Percentiles rank a stretch among this genome's conserved stretches.
Conservation (phyloP, 2,888 invertebrate genomes). For the Psylliodes chrysocephalus region DNA sequence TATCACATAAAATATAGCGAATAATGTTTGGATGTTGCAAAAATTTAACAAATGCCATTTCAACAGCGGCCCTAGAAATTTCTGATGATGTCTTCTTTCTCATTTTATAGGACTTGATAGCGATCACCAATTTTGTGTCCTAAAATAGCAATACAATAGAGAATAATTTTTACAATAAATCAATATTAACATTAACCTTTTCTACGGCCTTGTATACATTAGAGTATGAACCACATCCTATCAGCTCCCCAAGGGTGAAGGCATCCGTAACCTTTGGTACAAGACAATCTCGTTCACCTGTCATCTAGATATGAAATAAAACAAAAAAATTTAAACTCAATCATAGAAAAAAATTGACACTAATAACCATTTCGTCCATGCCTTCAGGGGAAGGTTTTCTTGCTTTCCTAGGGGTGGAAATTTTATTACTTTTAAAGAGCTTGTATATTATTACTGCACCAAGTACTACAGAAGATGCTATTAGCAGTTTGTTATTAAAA, state of each 20-base stretch:
- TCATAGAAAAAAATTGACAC: slow-evolving; percentile 11
- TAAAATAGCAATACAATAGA: slow-evolving; percentile 13
- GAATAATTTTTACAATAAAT: background rate
- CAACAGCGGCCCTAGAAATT: slow-evolving; percentile 34
- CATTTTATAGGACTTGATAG: slow-evolving; percentile 33
- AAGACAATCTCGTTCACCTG: slow-evolving; percentile 9
- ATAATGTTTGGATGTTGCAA: slow-evolving; percentile 40
- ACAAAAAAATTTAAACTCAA: slow-evolving; percentile 13
- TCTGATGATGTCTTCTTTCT: slow-evolving; percentile 7
- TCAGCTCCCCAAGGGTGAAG: slow-evolving; percentile 20
- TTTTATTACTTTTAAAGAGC: slow-evolving; percentile 1
- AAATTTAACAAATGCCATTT: slow-evolving; percentile 41
- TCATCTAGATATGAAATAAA: slow-evolving; percentile 30
- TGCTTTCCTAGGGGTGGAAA: background rate
- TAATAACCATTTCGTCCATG: slow-evolving; percentile 19
- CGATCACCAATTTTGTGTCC: slow-evolving; percentile 16
- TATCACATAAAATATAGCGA: slow-evolving; percentile 30
- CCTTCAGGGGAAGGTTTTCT: slow-evolving; percentile 24
- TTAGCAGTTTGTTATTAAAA: slow-evolving; percentile 10
- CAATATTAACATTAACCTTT: slow-evolving; percentile 15
- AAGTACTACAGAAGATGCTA: slow-evolving; percentile 12
- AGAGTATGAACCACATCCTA: slow-evolving; percentile 35
- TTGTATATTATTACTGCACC: slow-evolving; percentile 12
- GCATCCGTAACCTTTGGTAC: slow-evolving; percentile 17
- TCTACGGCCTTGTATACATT: slow-evolving; percentile 32